phyloP scores from a whole-genome alignment of 2,113 vertebrate species.

The Hyperopisus bebe region DNA sequence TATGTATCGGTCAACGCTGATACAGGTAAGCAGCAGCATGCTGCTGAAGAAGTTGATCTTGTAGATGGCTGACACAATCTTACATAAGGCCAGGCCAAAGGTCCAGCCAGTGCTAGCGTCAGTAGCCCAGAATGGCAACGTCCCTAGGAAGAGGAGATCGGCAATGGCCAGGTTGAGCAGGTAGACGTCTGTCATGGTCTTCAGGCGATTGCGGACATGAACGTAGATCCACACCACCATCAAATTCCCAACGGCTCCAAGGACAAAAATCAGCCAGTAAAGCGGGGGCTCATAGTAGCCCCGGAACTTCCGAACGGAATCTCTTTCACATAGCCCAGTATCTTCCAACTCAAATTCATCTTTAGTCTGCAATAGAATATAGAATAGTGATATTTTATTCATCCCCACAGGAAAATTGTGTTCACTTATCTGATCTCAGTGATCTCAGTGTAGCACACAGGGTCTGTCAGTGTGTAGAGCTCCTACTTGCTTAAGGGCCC shows the following conservation, averaged over 20 bases:
- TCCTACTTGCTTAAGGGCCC: background rate
- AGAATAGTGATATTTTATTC: background rate
- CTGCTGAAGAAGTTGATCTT: slow-evolving; percentile 85
- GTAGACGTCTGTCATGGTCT: slow-evolving; percentile 76
- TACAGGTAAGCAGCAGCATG: slow-evolving; percentile 78
- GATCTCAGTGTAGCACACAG: too few species aligned
- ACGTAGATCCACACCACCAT: slow-evolving; percentile 73
- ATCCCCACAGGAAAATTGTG: background rate
- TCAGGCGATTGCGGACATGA: slow-evolving; percentile 65
- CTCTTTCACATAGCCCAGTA: slow-evolving; percentile 52
- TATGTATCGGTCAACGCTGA: slow-evolving; percentile 82
- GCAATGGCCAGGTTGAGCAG: slow-evolving; percentile 77
- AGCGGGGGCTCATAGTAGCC: slow-evolving; percentile 62
- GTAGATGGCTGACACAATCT: slow-evolving; percentile 67
- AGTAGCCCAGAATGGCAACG: slow-evolving; percentile 80
- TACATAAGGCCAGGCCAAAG: slow-evolving; percentile 67
- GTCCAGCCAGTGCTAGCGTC: slow-evolving; percentile 63
- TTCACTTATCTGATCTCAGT: background rate
- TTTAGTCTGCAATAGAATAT: slow-evolving; percentile 27
- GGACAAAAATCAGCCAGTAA: slow-evolving; percentile 70
- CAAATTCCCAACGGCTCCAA: slow-evolving; percentile 72
- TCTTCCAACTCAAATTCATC: background rate
- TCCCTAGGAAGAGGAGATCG: slow-evolving; percentile 77
- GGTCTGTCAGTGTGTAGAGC: background rate
- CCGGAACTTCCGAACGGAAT: slow-evolving; percentile 58